Evolutionary conservation across 2,797 vertebrate genomes (phyloP).

Genomic region (Cyclopterus lumpus): DNA sequence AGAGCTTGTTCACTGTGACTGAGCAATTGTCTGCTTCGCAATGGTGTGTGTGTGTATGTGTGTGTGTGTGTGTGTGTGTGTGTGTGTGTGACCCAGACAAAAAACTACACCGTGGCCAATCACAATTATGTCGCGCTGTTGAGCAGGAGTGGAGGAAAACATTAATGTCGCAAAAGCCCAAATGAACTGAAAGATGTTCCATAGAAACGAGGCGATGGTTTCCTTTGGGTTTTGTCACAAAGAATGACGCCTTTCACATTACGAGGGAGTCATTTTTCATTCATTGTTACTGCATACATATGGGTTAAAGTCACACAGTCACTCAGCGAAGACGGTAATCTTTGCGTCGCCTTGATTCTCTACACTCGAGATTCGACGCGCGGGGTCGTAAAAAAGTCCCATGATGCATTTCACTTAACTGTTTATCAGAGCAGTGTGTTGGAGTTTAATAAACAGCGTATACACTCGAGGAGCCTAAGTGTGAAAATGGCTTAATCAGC

Average conservation of each 20-base stretch:
- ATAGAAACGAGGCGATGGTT: neutral
- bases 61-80: neutral
- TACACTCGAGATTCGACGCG: slow-evolving; percentile 1
- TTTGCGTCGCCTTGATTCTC: neutral
- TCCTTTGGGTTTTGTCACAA: neutral
- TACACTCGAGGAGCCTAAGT: slow-evolving; percentile 28
- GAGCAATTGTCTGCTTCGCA: neutral
- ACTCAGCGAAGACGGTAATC: neutral
- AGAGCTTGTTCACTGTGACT: neutral
- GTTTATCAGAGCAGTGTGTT: slow-evolving; percentile 26
- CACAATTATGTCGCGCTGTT: no score
- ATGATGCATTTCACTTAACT: neutral
- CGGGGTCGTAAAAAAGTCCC: slow-evolving; percentile 27
- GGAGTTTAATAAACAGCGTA: slow-evolving; percentile 46
- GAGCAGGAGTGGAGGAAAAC: neutral
- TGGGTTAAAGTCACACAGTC: neutral
- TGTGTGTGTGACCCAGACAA: neutral
- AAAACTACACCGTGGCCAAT: no score
- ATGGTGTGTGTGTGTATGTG: neutral
- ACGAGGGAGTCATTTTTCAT: neutral
- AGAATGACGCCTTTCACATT: neutral
- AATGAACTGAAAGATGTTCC: neutral
- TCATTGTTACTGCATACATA: neutral
- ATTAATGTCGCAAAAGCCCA: neutral
- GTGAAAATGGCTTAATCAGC: slow-evolving; percentile 59